phyloP scores from a whole-genome alignment of 2,888 invertebrate genomes.

The Halictus ligatus region DNA sequence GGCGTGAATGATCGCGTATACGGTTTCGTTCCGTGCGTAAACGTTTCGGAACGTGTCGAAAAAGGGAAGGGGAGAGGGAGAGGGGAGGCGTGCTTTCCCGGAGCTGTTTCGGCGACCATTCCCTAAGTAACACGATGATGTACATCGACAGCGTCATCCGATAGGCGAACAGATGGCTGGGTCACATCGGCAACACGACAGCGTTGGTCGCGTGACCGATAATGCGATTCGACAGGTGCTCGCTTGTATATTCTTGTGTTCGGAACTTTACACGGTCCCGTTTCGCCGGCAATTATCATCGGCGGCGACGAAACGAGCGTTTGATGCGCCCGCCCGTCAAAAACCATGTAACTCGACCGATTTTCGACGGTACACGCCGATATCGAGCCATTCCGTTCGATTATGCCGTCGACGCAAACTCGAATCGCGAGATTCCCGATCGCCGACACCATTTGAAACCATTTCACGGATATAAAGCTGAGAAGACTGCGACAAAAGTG shows the following conservation, averaged over 20 bases:
- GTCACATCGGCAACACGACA: slow-evolving; percentile 51
- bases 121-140: slow-evolving; percentile 35
- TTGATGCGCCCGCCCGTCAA: slow-evolving; percentile 27
- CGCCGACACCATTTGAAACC: neutral
- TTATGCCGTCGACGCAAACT: neutral
- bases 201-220: slow-evolving; percentile 58
- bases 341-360: slow-evolving; percentile 25
- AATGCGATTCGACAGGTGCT: slow-evolving; percentile 70
- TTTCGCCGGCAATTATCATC: slow-evolving; percentile 61
- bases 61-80: neutral
- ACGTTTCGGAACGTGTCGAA: neutral
- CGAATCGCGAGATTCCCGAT: neutral
- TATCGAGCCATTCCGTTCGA: slow-evolving; percentile 19
- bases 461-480: neutral
- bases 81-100: neutral
- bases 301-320: slow-evolving; percentile 33
- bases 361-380: slow-evolving; percentile 3
- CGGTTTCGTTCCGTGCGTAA: neutral
- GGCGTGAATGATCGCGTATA: neutral
- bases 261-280: slow-evolving; percentile 61
- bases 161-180: slow-evolving; percentile 54
- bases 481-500: neutral
- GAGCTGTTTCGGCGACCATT: neutral
- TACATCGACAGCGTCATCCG: slow-evolving; percentile 42
- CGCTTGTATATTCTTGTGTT: slow-evolving; percentile 65